Evolutionary conservation across 2,888 invertebrate genomes (phyloP).

Genomic region (Sussaba pulchella): DNA sequence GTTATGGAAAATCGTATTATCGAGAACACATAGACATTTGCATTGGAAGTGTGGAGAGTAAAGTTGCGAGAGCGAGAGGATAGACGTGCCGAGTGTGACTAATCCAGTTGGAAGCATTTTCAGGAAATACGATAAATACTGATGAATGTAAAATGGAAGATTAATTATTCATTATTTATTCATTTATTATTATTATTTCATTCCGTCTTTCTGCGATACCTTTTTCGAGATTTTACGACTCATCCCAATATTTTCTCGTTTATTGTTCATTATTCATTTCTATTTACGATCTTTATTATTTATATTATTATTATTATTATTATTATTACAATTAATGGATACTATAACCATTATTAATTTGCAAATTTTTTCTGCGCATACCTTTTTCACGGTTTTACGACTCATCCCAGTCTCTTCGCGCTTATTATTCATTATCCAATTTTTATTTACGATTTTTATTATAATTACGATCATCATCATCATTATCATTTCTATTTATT

Average conservation of each 20-base stretch:
- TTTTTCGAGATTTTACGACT: too few species aligned
- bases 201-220: too few species aligned
- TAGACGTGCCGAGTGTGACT: constrained; percentile 37
- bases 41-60: neutral
- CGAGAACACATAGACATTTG: neutral
- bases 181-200: constrained; percentile 18
- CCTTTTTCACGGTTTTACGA: too few species aligned
- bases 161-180: constrained; percentile 12
- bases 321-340: neutral
- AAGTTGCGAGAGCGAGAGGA: constrained; percentile 14
- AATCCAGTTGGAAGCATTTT: neutral
- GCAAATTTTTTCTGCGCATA: too few species aligned
- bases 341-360: too few species aligned
- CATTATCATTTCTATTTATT: neutral
- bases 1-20: constrained; percentile 27
- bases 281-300: constrained; percentile 5
- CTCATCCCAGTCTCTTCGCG: too few species aligned
- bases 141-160: constrained; percentile 8
- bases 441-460: constrained; percentile 7
- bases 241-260: too few species aligned
- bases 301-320: constrained; percentile 1
- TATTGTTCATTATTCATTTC: too few species aligned
- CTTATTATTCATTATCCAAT: constrained; percentile 5
- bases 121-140: neutral
- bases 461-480: neutral